Base-by-base conservation (phyloP, 2,888 invertebrate species). In the Cephus spinipes region DNA sequence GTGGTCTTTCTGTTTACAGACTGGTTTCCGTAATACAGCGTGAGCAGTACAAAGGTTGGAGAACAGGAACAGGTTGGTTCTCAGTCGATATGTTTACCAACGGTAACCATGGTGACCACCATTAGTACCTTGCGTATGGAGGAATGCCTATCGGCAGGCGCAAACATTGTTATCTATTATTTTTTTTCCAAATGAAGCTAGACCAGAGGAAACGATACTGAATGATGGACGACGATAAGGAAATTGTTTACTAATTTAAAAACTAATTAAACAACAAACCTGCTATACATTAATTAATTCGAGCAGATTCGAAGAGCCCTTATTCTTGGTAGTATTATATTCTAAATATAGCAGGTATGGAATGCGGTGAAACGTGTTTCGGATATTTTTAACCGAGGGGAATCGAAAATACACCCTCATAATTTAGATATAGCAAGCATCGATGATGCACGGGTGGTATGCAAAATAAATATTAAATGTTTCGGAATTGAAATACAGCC, bases 101-200 rank as follows among this genome's bases (percentile, higher is more conserved):
- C 83, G 76, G 90, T 90, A 88, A 86, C 90, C 88, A 90, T 90
- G 86, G 86, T 83, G 81, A 90, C 87, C 81, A 79, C 55, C 55
- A 23, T 55, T 40, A 2, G 55, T 55, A 55, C 55, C 55, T 23
- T 9, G 23, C 23, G 55, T 2, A 55, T 9, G 9, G 6, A 23
- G 55, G 23, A 55, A 23, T 23, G 55, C 55, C 55, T 55, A 9
- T 55, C 55, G 2, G 55, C 55, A 55, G 55, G 55, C 55, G 55
- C 9, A 9, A 23, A 9, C 23, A 23, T 55, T 23, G 23, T 55
- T 23, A 23, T 2, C 15, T 23, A 55, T 55, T 23, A 23, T 55
- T 55, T 55, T 40, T 23, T 55, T 55, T 1, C 1, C 55, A 55
- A 23, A 55, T 23, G 6, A 1, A 9, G 9, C 23, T 55, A 2